Conservation (phyloP, 2,797 vertebrate species). For the Lepus townsendii region DNA sequence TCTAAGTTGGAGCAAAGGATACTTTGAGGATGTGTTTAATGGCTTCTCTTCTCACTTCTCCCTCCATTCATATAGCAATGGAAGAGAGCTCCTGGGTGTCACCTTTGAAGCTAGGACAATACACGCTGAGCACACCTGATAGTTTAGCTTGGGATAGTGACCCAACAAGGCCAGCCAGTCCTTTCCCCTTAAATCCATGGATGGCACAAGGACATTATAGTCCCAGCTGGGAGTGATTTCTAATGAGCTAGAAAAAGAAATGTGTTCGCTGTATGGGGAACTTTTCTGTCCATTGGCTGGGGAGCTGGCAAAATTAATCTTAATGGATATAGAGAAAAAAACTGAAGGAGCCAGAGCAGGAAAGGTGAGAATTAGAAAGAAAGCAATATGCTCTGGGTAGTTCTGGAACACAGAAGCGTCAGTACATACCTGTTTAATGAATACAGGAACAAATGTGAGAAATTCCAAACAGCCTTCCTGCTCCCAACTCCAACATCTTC, state of each 20-base stretch:
- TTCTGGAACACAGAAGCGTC: not conserved
- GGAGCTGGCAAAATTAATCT: not conserved
- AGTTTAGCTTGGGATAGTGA: not conserved
- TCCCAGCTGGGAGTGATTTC: not conserved
- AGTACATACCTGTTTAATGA: constrained; percentile 12
- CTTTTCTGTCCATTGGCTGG: not conserved
- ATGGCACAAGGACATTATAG: not conserved
- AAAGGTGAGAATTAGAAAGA: not conserved
- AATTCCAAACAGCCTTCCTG: constrained; percentile 15
- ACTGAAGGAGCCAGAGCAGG: not conserved
- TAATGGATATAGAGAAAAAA: not conserved
- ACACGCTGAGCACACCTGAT: not conserved
- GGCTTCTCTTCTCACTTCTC: not conserved
- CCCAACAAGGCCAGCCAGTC: not conserved
- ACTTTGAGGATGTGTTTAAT: not conserved
- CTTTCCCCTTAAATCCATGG: not conserved
- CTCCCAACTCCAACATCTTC: not conserved
- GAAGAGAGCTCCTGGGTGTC: not conserved
- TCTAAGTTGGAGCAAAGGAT: not conserved
- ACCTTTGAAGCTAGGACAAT: not conserved
- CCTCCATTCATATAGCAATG: not conserved
- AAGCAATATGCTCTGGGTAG: not conserved
- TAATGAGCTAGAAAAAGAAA: not conserved
- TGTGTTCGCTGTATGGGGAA: not conserved
- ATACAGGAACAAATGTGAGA: not conserved